Evolutionary conservation across 2,113 vertebrate genomes (phyloP).

Genomic region (Cottus gobio): DNA sequence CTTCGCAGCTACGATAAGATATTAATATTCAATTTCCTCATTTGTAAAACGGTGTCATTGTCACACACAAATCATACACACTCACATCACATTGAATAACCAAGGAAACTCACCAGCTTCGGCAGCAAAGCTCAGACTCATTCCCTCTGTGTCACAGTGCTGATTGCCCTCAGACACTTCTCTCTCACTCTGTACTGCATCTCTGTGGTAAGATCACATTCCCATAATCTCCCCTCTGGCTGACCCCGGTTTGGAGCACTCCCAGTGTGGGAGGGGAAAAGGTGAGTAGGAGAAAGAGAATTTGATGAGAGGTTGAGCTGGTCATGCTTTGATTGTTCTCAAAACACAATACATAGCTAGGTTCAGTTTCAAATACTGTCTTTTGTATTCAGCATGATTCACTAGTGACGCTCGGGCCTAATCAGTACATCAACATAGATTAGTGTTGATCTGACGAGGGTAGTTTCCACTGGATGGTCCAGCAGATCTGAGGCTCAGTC

Average conservation of each 20-base stretch:
- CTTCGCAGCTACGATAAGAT: neutral
- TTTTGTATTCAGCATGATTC: slow-evolving; percentile 43
- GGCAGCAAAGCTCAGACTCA: neutral
- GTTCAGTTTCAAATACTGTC: slow-evolving; percentile 30
- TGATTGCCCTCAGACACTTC: neutral
- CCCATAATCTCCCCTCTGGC: slow-evolving; percentile 35
- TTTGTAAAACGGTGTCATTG: neutral
- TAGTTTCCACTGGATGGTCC: slow-evolving; percentile 36
- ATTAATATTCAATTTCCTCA: slow-evolving; percentile 19
- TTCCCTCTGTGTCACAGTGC: slow-evolving; percentile 20
- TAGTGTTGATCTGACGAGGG: slow-evolving; percentile 57
- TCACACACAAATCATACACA: neutral
- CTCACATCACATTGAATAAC: slow-evolving; percentile 22
- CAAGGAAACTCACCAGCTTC: slow-evolving; percentile 25
- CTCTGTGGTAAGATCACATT: slow-evolving; percentile 27
- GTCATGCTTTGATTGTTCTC: slow-evolving; percentile 27
- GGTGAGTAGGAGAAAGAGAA: slow-evolving; percentile 37
- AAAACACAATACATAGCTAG: slow-evolving; percentile 15
- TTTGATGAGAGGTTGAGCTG: slow-evolving; percentile 18
- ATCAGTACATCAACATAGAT: slow-evolving; percentile 52
- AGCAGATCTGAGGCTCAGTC: slow-evolving; percentile 10
- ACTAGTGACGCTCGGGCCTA: slow-evolving; percentile 24
- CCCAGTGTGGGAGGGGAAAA: slow-evolving; percentile 7
- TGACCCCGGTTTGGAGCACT: slow-evolving; percentile 23
- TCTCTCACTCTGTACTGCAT: slow-evolving; percentile 9